Evolutionary conservation across 2,888 invertebrate species (phyloP).

Genomic region (Platycheirus rosarum): DNA sequence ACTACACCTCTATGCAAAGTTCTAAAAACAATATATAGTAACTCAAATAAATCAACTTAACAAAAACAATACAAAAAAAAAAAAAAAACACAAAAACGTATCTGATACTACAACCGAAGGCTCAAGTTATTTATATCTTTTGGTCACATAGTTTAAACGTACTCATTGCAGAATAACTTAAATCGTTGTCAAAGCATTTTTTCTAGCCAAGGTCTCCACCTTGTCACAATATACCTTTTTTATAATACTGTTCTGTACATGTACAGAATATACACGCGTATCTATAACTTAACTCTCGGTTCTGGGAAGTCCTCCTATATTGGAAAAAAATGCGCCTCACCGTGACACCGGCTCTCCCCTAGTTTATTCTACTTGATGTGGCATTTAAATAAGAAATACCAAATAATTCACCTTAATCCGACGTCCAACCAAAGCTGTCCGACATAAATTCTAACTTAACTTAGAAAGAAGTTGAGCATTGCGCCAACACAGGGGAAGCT

Average conservation of each 20-base stretch:
- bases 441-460: slow-evolving; percentile 1
- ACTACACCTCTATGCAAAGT: too few relatives aligned
- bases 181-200: slow-evolving; percentile 7
- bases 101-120: too few relatives aligned
- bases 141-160: too few relatives aligned
- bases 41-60: too few relatives aligned
- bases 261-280: neutral
- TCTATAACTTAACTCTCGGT: too few relatives aligned
- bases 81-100: too few relatives aligned
- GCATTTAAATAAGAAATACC: slow-evolving; percentile 12
- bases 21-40: too few relatives aligned
- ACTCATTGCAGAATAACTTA: neutral
- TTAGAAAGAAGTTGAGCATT: slow-evolving; percentile 35
- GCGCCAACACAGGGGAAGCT: slow-evolving; percentile 4
- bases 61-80: too few relatives aligned
- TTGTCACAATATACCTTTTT: neutral
- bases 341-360: neutral
- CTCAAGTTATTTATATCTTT: neutral
- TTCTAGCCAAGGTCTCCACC: slow-evolving; percentile 7
- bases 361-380: slow-evolving; percentile 24
- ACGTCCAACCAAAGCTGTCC: slow-evolving; percentile 6
- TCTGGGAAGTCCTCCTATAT: neutral
- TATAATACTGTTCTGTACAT: too few relatives aligned
- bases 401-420: slow-evolving; percentile 38
- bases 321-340: neutral